Conservation (phyloP, 2,888 invertebrate genomes). For the Pachydiplax longipennis region DNA sequence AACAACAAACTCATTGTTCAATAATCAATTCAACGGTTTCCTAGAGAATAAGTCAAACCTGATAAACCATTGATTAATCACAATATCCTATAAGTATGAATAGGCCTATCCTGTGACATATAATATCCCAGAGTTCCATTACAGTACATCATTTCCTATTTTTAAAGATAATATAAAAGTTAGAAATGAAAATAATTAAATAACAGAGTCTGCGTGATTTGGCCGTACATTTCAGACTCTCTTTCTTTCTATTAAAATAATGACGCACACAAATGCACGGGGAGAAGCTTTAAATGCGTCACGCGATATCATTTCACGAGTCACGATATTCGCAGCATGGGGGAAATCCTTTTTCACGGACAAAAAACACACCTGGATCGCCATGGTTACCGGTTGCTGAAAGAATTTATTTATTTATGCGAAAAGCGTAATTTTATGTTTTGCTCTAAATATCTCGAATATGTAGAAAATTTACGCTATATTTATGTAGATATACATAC, state of each 20-base stretch:
- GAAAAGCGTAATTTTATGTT: no score
- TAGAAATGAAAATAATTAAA: neutral
- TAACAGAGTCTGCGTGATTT: neutral
- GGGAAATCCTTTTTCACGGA: neutral
- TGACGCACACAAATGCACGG: neutral
- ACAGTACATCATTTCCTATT: neutral
- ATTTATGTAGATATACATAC: no score
- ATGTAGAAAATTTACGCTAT: no score
- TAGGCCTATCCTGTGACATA: no score
- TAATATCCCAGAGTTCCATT: no score
- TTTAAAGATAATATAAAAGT: neutral
- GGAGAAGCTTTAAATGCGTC: neutral
- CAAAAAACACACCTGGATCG: neutral
- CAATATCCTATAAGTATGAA: no score
- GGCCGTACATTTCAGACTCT: neutral
- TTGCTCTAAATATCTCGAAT: no score
- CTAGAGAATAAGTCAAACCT: no score
- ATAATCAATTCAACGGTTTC: no score
- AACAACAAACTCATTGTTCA: no score
- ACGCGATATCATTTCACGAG: neutral
- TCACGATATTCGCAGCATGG: neutral
- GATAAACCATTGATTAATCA: no score
- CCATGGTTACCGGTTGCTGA: neutral
- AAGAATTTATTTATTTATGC: no score
- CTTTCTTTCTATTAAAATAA: conserved; percentile 11